phyloP scores from a whole-genome alignment of 1,140 invertebrate species.

The Lycorma delicatula region DNA sequence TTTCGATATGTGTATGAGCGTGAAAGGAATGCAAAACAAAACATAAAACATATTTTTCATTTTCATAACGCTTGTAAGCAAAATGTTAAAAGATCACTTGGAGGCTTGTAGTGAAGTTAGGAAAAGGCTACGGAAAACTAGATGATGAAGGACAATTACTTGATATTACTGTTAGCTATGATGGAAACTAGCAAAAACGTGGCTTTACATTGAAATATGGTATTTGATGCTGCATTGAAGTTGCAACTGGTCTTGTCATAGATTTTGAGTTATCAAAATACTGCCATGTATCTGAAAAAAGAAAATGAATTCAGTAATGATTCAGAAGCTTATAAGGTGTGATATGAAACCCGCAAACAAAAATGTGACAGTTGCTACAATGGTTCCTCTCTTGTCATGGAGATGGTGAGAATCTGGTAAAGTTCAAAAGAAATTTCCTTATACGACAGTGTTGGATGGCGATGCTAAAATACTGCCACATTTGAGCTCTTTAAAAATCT shows the following conservation, averaged over 20 bases:
- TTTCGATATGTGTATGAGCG: constrained; percentile 7
- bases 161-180: constrained; percentile 11
- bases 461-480: constrained; percentile 27
- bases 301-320: constrained; percentile 3
- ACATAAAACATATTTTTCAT: constrained; percentile 10
- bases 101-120: constrained; percentile 9
- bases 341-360: constrained; percentile 19
- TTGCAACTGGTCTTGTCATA: constrained; percentile 22
- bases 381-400: constrained; percentile 27
- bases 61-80: constrained; percentile 10
- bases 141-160: background rate
- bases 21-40: background rate
- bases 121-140: constrained; percentile 9
- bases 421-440: constrained; percentile 21
- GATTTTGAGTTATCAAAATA: constrained; percentile 24
- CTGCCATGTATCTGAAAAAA: constrained; percentile 18
- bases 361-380: constrained; percentile 19
- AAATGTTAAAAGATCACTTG: constrained; percentile 10
- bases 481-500: constrained; percentile 22
- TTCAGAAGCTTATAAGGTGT: constrained; percentile 18
- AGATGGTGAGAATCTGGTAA: constrained; percentile 26
- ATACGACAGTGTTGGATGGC: constrained; percentile 30
- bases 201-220: constrained; percentile 23
- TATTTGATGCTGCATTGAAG: constrained; percentile 21
- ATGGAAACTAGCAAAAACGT: constrained; percentile 18